Conservation (phyloP, 2,888 invertebrate species). For the Leptothorax acervorum region DNA sequence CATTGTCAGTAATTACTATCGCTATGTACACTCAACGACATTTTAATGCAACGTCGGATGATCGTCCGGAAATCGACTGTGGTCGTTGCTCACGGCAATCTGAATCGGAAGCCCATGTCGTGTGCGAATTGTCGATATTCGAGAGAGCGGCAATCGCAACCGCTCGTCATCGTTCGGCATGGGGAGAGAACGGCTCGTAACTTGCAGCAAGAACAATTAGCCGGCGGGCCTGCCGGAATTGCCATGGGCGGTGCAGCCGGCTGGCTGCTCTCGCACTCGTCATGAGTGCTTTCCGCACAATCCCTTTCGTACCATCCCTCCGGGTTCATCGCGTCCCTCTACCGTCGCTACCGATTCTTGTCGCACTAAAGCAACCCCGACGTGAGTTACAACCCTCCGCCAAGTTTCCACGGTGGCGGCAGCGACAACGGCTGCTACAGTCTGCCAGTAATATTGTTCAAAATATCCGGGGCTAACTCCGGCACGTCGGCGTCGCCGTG, state of each 20-base stretch:
- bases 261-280: slow-evolving; percentile 57
- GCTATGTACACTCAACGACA: not conserved
- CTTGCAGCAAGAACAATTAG: slow-evolving; percentile 71
- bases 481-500: slow-evolving; percentile 18
- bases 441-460: slow-evolving; percentile 63
- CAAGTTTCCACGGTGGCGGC: slow-evolving; percentile 61
- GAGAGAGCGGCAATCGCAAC: slow-evolving; percentile 46
- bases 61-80: slow-evolving; percentile 34
- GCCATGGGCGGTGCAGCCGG: slow-evolving; percentile 70
- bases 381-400: slow-evolving; percentile 62
- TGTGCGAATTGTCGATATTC: slow-evolving; percentile 46
- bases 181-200: slow-evolving; percentile 45
- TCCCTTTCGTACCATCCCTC: slow-evolving; percentile 18
- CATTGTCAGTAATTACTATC: slow-evolving; percentile 20
- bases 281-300: slow-evolving; percentile 41
- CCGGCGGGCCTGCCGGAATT: slow-evolving; percentile 65
- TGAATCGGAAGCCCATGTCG: slow-evolving; percentile 40
- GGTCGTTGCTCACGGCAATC: slow-evolving; percentile 33
- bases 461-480: slow-evolving; percentile 65
- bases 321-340: not conserved
- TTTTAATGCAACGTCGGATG: slow-evolving; percentile 17
- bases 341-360: slow-evolving; percentile 46
- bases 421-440: slow-evolving; percentile 42
- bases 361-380: slow-evolving; percentile 48
- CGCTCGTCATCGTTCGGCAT: slow-evolving; percentile 38